Evolutionary conservation across 1,140 invertebrate species (phyloP), one percentile per base, ranked within the genome.

Genomic region (Cydia fagiglandana): DNA sequence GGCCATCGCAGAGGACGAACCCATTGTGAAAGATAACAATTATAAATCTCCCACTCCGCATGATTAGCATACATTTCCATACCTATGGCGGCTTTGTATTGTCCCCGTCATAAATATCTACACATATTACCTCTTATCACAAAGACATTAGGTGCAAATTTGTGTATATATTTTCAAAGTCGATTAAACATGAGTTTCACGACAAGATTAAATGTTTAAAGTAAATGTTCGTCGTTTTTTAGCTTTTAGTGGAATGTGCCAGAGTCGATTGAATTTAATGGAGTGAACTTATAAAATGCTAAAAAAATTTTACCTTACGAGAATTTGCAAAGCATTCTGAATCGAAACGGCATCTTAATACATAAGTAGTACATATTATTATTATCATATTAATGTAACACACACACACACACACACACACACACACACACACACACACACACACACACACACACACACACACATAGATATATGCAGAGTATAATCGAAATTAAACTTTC

Each of bases 11-110:
- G 34, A n/a, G 50, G 66, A 70, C 34, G n/a, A 38, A 66, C 28
- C 66, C 66, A 70, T 70, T 70, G 66, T 70, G 15, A 70, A 70
- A 70, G 66, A 70, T 70, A 70, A 70, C 66, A 70, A 70, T 38
- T 38, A 17, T 38, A 38, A 70, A 70, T 70, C 66, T 70, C 34
- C 34, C 66, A 45, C 15, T 70, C 66, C 34, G 66, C 30, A 17
- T 70, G n/a, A 70, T 70, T 70, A 45, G 66, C 66, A 70, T 70
- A 70, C 30, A 70, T 70, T 70, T 70, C 5, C 66, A 70, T 70
- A 38, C 30, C 13, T 70, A 70, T 28, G 28, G 13, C 24, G 28
- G 50, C 50, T 53, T 53, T 53, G n/a, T n/a, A 17, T 9, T 17
- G 20, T 24, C 56, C 10, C 0, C 20, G 17, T 12, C 56, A 61